Conservation (phyloP, 2,797 vertebrate genomes). For the Falco rusticolus region DNA sequence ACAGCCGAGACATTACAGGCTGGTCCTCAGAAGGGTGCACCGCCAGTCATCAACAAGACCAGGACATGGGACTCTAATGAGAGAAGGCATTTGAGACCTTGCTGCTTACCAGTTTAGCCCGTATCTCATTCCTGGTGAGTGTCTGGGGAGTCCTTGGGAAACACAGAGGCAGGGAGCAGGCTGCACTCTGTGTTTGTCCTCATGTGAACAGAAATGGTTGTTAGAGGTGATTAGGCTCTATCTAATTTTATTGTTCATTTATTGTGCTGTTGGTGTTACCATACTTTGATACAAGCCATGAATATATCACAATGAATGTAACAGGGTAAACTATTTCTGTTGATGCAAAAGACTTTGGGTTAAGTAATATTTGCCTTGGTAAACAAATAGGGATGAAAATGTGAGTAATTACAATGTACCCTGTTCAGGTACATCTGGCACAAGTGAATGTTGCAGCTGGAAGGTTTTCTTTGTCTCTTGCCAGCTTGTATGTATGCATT, state of each 20-base stretch:
- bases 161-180: background rate
- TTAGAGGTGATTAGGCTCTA: background rate
- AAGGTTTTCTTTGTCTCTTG: background rate
- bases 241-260: background rate
- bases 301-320: background rate
- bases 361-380: background rate
- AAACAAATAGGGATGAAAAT: background rate
- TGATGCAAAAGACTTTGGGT: background rate
- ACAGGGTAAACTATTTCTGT: background rate
- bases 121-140: background rate
- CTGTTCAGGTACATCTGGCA: background rate
- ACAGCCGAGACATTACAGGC: background rate
- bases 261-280: background rate
- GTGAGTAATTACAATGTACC: background rate
- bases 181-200: background rate
- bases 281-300: background rate
- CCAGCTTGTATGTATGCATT: background rate
- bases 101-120: background rate
- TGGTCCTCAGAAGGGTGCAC: background rate
- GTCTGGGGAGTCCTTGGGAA: background rate
- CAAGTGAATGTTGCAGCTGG: background rate
- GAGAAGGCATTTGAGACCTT: background rate
- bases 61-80: background rate
- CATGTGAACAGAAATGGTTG: background rate
- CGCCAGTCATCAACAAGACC: accelerated